Evolutionary conservation across 2,888 invertebrate genomes (phyloP).

Genomic region (Aspidiotus destructor): DNA sequence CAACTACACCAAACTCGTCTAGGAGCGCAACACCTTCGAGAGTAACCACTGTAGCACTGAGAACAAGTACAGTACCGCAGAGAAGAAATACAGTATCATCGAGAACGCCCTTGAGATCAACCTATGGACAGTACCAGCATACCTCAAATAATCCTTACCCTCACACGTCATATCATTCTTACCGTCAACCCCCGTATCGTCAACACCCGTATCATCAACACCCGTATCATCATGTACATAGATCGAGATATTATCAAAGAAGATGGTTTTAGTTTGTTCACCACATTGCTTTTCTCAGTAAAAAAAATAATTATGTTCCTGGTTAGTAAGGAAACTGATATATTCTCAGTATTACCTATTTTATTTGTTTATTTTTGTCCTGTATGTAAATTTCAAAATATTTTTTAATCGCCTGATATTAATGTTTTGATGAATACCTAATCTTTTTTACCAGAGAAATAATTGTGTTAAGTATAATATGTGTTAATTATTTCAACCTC

Average conservation of each 20-base stretch:
- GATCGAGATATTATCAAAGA: not conserved
- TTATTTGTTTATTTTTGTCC: slow-evolving; percentile 1
- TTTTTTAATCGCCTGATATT: not conserved
- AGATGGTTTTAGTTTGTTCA: not conserved
- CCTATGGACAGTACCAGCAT: not conserved
- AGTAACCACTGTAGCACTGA: not conserved
- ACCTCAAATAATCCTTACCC: not conserved
- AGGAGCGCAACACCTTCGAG: slow-evolving; percentile 1
- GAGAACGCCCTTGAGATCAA: slow-evolving; percentile 1
- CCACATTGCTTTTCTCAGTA: slow-evolving; percentile 2
- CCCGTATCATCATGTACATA: not conserved
- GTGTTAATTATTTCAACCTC: too few relatives aligned
- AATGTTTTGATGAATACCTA: not conserved
- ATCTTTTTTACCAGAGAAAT: slow-evolving; percentile 1
- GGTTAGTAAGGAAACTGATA: not conserved
- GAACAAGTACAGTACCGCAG: not conserved
- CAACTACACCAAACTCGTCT: not conserved
- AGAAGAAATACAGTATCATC: not conserved
- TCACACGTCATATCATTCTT: slow-evolving; percentile 1
- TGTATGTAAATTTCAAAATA: not conserved
- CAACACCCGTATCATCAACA: too few relatives aligned
- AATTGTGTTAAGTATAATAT: too few relatives aligned
- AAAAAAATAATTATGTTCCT: slow-evolving; percentile 1
- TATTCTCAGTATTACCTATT: not conserved
- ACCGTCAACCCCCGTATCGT: too few relatives aligned